Conservation (phyloP, 35 echinoderm and acorn worm species). For the Strongylocentrotus purpuratus region DNA sequence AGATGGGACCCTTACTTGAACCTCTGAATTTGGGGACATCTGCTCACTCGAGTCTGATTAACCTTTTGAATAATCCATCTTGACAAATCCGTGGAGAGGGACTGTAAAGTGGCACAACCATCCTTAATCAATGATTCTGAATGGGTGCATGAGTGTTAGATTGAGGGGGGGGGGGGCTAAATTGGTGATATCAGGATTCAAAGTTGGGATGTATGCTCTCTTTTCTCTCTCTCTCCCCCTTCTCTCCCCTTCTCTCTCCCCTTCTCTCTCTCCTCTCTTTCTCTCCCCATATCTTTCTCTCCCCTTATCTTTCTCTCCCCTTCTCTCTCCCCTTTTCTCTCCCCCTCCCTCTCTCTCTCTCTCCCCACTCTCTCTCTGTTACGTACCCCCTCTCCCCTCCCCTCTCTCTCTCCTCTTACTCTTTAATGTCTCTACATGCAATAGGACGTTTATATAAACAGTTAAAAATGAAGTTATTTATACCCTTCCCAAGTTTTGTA, state of each 20-base stretch:
- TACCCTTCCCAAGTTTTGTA: too few species aligned
- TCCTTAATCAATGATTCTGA: conserved; percentile 13
- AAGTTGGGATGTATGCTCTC: neutral
- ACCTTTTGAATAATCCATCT: conserved; percentile 43
- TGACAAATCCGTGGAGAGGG: neutral
- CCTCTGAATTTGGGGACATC: conserved; percentile 25
- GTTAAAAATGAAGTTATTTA: too few species aligned
- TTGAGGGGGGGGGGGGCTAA: neutral
- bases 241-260: neutral
- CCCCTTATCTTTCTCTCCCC: too few species aligned
- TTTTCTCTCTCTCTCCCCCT: neutral
- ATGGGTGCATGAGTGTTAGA: neutral
- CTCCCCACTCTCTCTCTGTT: too few species aligned
- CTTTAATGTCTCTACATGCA: too few species aligned
- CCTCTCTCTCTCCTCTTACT: too few species aligned
- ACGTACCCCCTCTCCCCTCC: too few species aligned
- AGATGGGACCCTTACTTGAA: conserved; percentile 1
- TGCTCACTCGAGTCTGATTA: conserved; percentile 36
- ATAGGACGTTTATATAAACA: too few species aligned
- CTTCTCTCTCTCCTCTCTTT: too few species aligned
- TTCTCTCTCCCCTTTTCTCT: neutral
- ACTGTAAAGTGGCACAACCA: conserved; percentile 11
- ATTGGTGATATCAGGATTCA: neutral
- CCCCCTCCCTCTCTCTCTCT: too few species aligned
- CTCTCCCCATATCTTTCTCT: too few species aligned